These are phyloP conservation scores for Crotalus viridis DNA, from an alignment of 2,113 vertebrate species.

Conservation along the genomic window DNA sequence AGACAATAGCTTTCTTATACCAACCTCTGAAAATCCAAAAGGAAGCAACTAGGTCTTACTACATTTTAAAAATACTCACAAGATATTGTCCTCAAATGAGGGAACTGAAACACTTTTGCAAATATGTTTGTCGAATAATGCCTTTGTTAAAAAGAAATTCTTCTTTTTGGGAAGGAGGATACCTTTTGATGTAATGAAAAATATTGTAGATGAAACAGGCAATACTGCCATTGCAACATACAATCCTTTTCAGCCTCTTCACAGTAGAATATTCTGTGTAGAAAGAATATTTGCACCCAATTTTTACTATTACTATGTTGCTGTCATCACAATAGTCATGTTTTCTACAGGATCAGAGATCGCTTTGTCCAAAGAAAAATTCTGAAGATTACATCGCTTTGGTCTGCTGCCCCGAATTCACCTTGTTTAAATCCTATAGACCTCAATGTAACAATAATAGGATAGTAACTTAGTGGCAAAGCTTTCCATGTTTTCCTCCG, in stretches of 20 bases:
- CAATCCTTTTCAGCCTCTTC: not conserved
- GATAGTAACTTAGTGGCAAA: not conserved
- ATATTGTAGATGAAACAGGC: conserved; percentile 5
- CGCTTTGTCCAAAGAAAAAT: not conserved
- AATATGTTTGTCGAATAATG: not conserved
- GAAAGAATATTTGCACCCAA: not conserved
- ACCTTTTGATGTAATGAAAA: not conserved
- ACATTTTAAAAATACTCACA: conserved; percentile 37
- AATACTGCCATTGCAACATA: not conserved
- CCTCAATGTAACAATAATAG: not conserved
- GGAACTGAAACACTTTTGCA: conserved; percentile 28
- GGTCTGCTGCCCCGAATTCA: not conserved
- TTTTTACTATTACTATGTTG: not conserved
- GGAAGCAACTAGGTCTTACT: conserved; percentile 24
- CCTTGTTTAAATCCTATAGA: not conserved
- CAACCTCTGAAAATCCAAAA: conserved; percentile 36
- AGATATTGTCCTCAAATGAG: conserved; percentile 35
- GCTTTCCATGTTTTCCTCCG: not conserved
- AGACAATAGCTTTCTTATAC: conserved; percentile 35
- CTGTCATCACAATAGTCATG: not conserved
- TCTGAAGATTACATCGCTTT: not conserved
- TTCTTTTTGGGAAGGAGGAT: not conserved
- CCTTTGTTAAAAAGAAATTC: not conserved
- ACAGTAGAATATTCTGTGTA: not conserved
- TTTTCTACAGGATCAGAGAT: not conserved